phyloP scores from a whole-genome alignment of 2,113 vertebrate genomes.

The Clupea harengus region DNA sequence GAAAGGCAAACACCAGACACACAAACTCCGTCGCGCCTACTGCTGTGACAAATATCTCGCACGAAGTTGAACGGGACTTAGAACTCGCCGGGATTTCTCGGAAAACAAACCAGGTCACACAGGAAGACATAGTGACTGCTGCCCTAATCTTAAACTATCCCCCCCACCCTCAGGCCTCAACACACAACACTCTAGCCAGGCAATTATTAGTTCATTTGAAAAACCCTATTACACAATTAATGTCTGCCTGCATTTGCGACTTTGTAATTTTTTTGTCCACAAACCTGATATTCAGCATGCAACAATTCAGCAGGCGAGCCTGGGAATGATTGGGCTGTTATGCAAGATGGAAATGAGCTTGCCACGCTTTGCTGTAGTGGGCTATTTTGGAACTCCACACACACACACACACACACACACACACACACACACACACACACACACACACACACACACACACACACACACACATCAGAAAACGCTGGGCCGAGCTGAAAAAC shows the following conservation, averaged over 20 bases:
- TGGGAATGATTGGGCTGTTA: constrained; percentile 63
- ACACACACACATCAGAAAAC: constrained; percentile 57
- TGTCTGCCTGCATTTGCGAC: constrained; percentile 42
- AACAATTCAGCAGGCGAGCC: constrained; percentile 32
- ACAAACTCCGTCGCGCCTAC: background rate
- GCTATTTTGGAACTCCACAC: constrained; percentile 70
- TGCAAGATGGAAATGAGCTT: constrained; percentile 75
- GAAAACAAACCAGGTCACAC: background rate
- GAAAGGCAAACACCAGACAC: background rate
- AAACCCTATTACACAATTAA: constrained; percentile 39
- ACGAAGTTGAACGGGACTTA: background rate
- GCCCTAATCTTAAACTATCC: background rate
- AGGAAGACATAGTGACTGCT: background rate
- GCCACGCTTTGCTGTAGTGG: constrained; percentile 67
- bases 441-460: constrained; percentile 3
- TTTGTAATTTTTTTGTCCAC: constrained; percentile 52
- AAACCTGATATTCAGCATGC: constrained; percentile 45
- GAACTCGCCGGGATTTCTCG: background rate
- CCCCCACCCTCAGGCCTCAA: constrained; percentile 52
- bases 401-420: constrained; percentile 3
- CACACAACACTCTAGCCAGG: constrained; percentile 25
- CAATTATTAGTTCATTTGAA: constrained; percentile 33
- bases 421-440: too few species aligned
- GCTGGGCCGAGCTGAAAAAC: constrained; percentile 69
- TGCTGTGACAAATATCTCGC: background rate